Conservation (phyloP, 2,888 invertebrate genomes). For the Hylaea fasciaria region DNA sequence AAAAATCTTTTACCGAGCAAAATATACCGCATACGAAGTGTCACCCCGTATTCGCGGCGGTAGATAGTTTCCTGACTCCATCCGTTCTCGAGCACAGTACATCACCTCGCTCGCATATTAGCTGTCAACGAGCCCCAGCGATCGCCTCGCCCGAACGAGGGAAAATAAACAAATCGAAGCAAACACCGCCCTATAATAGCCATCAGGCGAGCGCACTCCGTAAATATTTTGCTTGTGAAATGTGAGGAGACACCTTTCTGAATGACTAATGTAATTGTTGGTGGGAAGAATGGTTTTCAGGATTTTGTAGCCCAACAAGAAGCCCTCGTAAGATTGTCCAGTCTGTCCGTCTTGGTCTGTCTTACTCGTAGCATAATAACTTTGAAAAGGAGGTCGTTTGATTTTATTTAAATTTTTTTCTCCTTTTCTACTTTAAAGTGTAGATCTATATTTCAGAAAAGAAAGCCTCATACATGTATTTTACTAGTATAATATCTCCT, state of each 20-base stretch:
- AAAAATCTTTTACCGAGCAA: conserved; percentile 16
- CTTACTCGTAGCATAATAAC: too few species aligned
- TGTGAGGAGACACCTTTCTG: conserved; percentile 40
- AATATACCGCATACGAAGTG: conserved; percentile 21
- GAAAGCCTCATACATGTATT: too few species aligned
- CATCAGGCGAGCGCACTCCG: conserved; percentile 55
- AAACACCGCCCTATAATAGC: conserved; percentile 62
- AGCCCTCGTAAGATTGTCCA: too few species aligned
- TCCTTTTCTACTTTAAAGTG: too few species aligned
- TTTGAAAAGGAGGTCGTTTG: too few species aligned
- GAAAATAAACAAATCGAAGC: conserved; percentile 62
- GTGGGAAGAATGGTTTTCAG: conserved; percentile 20
- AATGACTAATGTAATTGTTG: conserved; percentile 28
- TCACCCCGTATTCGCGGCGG: conserved; percentile 30
- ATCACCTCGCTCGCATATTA: conserved; percentile 68
- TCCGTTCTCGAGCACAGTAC: conserved; percentile 53
- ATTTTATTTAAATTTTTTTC: too few species aligned
- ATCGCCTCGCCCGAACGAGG: conserved; percentile 57
- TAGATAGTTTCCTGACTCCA: conserved; percentile 46
- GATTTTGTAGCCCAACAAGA: not conserved
- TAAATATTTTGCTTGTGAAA: conserved; percentile 59
- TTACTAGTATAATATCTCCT: too few species aligned
- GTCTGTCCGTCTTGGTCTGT: too few species aligned
- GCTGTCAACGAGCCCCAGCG: conserved; percentile 67
- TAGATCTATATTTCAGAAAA: too few species aligned